These are phyloP conservation scores for Tetranychus truncatus DNA, from an alignment of 2,888 invertebrate genomes.

Conservation along the genomic window DNA sequence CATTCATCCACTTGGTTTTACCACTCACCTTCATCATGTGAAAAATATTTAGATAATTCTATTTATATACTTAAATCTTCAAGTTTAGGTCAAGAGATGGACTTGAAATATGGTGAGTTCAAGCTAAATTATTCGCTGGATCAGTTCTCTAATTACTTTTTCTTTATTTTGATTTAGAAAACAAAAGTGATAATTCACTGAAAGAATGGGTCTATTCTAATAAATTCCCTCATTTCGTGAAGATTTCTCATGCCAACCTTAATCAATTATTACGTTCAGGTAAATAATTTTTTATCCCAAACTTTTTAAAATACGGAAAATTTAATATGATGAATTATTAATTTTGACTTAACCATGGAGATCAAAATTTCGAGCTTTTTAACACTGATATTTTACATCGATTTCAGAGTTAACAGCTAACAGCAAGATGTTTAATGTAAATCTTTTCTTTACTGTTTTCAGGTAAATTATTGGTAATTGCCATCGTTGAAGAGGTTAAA, in stretches of 20 bases:
- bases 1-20: constrained; percentile 76
- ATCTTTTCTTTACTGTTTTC: constrained; percentile 3
- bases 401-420: too few relatives aligned
- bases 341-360: background rate
- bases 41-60: constrained; percentile 34
- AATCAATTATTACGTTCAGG: constrained; percentile 61
- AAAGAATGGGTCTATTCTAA: constrained; percentile 74
- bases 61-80: constrained; percentile 27
- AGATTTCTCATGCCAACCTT: constrained; percentile 56
- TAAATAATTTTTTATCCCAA: constrained; percentile 42
- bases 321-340: constrained; percentile 8
- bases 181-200: constrained; percentile 33
- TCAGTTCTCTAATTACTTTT: background rate
- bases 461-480: constrained; percentile 20
- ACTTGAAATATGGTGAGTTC: background rate
- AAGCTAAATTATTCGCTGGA: background rate
- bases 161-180: background rate
- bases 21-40: constrained; percentile 48
- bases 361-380: constrained; percentile 15
- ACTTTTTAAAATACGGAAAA: background rate
- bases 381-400: constrained; percentile 8
- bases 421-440: background rate
- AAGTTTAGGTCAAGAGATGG: background rate
- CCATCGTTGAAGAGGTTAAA: constrained; percentile 19
- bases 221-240: constrained; percentile 66